Evolutionary conservation across 2,797 vertebrate genomes (phyloP).

Genomic region (Sebastes vulpes): DNA sequence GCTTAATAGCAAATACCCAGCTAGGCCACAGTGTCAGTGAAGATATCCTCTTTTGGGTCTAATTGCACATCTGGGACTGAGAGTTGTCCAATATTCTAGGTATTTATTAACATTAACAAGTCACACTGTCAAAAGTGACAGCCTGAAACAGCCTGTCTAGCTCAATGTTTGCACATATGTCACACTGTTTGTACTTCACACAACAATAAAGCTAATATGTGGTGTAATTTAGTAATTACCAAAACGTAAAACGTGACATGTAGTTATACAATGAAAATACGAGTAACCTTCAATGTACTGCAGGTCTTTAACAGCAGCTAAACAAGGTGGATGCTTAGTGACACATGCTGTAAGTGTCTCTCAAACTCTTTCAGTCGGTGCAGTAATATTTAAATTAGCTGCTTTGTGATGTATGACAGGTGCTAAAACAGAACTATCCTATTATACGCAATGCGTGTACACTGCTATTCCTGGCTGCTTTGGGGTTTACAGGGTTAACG

Average conservation of each 20-base stretch:
- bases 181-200: slow-evolving; percentile 1
- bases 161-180: not conserved
- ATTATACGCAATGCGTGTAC: slow-evolving; percentile 30
- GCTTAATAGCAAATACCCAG: not conserved
- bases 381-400: slow-evolving; percentile 42
- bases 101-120: not conserved
- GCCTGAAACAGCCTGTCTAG: not conserved
- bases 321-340: slow-evolving; percentile 24
- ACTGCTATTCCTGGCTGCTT: slow-evolving; percentile 31
- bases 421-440: slow-evolving; percentile 32
- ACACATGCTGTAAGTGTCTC: slow-evolving; percentile 25
- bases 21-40: not conserved
- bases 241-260: not conserved
- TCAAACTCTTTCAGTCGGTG: slow-evolving; percentile 23
- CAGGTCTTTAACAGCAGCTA: not conserved
- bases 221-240: no score
- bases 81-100: not conserved
- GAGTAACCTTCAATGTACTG: not conserved
- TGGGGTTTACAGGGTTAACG: slow-evolving; percentile 38
- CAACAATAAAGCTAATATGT: not conserved
- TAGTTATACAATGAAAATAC: not conserved
- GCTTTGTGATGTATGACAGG: slow-evolving; percentile 34
- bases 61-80: not conserved
- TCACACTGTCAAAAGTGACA: not conserved
- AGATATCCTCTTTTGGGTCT: not conserved